Evolutionary conservation across 2,113 vertebrate genomes (phyloP).

Genomic region (Pteronura brasiliensis): DNA sequence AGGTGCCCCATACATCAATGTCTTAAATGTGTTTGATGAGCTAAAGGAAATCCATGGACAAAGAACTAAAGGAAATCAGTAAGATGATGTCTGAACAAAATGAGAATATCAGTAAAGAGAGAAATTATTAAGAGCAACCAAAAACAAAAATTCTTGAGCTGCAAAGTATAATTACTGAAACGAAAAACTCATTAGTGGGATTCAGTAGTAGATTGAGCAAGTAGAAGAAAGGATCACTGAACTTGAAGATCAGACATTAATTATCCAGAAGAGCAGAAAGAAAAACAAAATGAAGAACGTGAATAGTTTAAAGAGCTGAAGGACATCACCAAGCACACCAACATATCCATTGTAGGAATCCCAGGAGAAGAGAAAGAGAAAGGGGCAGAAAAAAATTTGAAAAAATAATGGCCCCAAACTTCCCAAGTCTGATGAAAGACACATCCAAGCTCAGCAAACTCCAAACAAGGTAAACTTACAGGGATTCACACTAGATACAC

Average conservation of each 20-base stretch:
- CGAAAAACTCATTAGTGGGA: neutral
- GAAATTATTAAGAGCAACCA: neutral
- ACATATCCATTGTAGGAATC: too few species aligned
- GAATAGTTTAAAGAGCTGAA: neutral
- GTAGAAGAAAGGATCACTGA: neutral
- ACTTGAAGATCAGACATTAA: neutral
- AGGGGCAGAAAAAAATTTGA: too few species aligned
- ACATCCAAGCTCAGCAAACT: neutral
- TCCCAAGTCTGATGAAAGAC: neutral
- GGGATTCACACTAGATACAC: neutral
- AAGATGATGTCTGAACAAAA: neutral
- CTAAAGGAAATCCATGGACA: neutral
- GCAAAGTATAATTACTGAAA: neutral
- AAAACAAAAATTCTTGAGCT: neutral
- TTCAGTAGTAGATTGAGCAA: neutral
- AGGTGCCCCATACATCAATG: too few species aligned
- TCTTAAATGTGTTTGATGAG: neutral
- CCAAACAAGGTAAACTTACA: neutral
- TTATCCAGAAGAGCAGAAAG: neutral
- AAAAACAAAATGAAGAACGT: neutral
- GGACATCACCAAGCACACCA: neutral
- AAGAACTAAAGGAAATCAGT: neutral
- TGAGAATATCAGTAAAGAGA: neutral
- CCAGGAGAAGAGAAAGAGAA: too few species aligned
- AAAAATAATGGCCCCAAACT: neutral